phyloP scores from a whole-genome alignment of 92 coral and sea anemone species.

The Siderastrea siderea region DNA sequence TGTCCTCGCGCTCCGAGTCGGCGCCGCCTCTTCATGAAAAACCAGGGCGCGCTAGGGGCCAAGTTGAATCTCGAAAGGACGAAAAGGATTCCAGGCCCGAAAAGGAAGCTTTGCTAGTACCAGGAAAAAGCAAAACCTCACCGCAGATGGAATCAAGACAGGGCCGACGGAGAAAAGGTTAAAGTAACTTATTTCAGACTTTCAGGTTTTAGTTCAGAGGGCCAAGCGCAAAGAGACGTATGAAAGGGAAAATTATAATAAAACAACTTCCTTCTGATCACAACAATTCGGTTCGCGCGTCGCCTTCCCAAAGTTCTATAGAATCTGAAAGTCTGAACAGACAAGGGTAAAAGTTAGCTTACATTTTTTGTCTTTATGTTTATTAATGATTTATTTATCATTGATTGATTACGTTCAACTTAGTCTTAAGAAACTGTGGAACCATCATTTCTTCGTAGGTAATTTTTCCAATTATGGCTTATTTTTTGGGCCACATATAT shows the following conservation, averaged over 20 bases:
- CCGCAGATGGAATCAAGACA: not conserved
- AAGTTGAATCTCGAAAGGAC: conserved; percentile 2
- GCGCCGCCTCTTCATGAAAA: not conserved
- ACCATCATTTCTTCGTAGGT: not conserved
- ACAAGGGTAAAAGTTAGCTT: not conserved
- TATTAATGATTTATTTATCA: conserved; percentile 4
- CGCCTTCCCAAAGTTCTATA: not conserved
- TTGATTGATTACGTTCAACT: conserved; percentile 16
- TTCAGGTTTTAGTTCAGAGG: not conserved
- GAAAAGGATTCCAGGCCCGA: conserved; percentile 19
- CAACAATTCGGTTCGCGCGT: not conserved
- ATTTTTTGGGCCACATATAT: not conserved
- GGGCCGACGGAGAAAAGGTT: conserved; percentile 25
- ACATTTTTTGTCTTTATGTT: not conserved
- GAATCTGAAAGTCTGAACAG: not conserved
- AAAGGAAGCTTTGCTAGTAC: conserved; percentile 20
- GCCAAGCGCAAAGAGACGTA: not conserved
- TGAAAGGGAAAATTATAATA: not conserved
- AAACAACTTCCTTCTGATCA: not conserved
- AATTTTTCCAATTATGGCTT: not conserved
- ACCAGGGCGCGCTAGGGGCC: not conserved
- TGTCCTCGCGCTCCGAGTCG: not conserved
- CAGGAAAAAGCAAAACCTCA: conserved; percentile 7
- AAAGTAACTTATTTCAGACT: not conserved
- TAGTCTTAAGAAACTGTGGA: not conserved